Evolutionary conservation across 2,113 vertebrate genomes (phyloP).

Genomic region (Dipodomys stephensi): DNA sequence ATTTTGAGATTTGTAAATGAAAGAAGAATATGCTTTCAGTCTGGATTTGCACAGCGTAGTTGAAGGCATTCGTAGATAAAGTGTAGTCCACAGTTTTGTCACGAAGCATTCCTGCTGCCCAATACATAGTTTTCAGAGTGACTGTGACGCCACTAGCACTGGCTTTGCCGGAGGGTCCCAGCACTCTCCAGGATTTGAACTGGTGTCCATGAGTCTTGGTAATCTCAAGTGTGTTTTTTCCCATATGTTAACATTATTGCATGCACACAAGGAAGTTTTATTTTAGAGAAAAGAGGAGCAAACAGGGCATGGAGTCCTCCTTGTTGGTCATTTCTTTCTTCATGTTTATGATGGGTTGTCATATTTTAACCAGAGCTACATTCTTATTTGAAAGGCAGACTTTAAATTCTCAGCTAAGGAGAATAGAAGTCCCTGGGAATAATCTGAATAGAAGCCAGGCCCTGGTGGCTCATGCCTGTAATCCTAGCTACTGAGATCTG

Average conservation of each 20-base stretch:
- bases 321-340: neutral
- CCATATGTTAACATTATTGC: neutral
- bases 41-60: neutral
- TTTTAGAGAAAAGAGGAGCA: slow-evolving; percentile 9
- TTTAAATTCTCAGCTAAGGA: neutral
- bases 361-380: neutral
- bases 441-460: neutral
- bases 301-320: neutral
- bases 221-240: neutral
- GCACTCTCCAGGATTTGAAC: neutral
- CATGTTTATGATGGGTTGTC: neutral
- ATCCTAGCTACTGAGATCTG: too few species aligned
- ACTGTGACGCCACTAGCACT: neutral
- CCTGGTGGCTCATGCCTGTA: too few species aligned
- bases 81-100: neutral
- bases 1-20: neutral
- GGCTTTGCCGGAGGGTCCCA: neutral
- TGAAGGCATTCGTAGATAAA: neutral
- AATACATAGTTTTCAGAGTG: accelerated
- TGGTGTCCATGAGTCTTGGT: too few species aligned
- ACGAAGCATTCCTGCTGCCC: neutral
- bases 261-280: neutral
- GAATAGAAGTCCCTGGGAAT: neutral
- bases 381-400: neutral
- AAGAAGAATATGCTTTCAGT: neutral